Percentiles rank a stretch among this genome's conserved stretches.
Conservation (phyloP, 2,797 vertebrate genomes). For the Girardinus metallicus region DNA sequence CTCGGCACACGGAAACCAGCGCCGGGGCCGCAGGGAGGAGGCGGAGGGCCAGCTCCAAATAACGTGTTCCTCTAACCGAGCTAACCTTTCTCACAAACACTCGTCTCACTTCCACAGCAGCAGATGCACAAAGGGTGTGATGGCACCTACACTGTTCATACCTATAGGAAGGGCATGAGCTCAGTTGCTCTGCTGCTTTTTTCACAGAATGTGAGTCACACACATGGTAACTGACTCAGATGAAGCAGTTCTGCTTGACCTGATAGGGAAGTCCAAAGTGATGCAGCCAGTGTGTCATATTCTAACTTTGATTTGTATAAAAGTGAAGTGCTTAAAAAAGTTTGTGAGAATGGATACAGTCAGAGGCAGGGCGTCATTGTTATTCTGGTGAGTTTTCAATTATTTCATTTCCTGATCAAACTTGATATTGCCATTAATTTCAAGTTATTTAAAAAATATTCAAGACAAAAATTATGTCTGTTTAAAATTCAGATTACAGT, state of each 20-base stretch:
- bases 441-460: not conserved
- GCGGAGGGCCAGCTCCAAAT: conserved; percentile 62
- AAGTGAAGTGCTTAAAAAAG: conserved; percentile 1
- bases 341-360: not conserved
- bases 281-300: conserved; percentile 24
- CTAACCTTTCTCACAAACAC: conserved; percentile 61
- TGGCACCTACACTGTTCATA: conserved; percentile 8
- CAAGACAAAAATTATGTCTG: not conserved
- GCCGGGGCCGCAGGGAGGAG: conserved; percentile 57
- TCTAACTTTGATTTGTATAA: conserved; percentile 35
- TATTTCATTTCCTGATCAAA: not conserved
- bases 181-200: conserved; percentile 11
- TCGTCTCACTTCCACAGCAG: conserved; percentile 30
- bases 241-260: conserved; percentile 14
- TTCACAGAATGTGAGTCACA: conserved; percentile 52
- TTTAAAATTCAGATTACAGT: not conserved
- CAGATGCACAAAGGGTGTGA: conserved; percentile 26
- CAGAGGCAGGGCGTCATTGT: not conserved
- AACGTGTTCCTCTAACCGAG: conserved; percentile 60
- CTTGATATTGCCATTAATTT: not conserved
- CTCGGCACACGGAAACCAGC: conserved; percentile 65
- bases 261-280: conserved; percentile 54
- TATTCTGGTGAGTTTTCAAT: not conserved
- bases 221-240: conserved; percentile 44
- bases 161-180: conserved; percentile 2